Base-by-base conservation (phyloP, 2,797 vertebrate genomes). In the Caiman crocodilus region DNA sequence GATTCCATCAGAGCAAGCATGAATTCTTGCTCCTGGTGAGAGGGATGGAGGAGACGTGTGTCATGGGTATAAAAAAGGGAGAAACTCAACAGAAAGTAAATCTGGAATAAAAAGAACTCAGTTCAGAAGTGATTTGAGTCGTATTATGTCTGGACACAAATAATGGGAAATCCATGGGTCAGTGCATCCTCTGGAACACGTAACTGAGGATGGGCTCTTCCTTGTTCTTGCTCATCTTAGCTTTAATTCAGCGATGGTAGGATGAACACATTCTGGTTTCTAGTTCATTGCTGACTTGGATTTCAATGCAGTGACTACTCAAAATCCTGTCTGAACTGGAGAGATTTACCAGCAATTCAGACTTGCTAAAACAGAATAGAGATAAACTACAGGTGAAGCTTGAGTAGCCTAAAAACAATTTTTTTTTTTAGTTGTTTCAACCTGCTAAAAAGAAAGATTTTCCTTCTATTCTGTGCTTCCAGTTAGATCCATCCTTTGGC, bases 1-100 rank as follows among this genome's bases (percentile, higher is more conserved):
- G 28, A 91, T 90, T 96, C 90, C 88, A 95, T 87, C 82, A 87
- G 92, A 93, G 82, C 28, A 83, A 90, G 80, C 82, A 93, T 87
- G 60, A 95, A n/a, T 26, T 76, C 88, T 90, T 55, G 32, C 93
- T 82, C 75, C 94, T 93, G 90, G 85, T 89, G 85, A 10, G 6
- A n/a, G 65, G 28, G 63, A 84, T 63, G 79, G 76, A 93, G 85
- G 89, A 30, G 32, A 69, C 90, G 87, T 25, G 57, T 78, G 35
- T 92, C 80, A 75, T 91, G 85, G 83, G 81, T 55, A 84, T 58
- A 77, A 78, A 85, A 6, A 59, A 32, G 4, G 69, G 90, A 75
- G 93, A 95, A 94, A 67, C 87, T 94, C 85, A 35, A 2, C 23
- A 58, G 15, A 16, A 79, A 82, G 50, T 67, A 78, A 89, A 85